Evolutionary conservation across 2,888 invertebrate genomes (phyloP), one percentile per base, ranked within the genome.

Genomic region (Horisme vitalbata): DNA sequence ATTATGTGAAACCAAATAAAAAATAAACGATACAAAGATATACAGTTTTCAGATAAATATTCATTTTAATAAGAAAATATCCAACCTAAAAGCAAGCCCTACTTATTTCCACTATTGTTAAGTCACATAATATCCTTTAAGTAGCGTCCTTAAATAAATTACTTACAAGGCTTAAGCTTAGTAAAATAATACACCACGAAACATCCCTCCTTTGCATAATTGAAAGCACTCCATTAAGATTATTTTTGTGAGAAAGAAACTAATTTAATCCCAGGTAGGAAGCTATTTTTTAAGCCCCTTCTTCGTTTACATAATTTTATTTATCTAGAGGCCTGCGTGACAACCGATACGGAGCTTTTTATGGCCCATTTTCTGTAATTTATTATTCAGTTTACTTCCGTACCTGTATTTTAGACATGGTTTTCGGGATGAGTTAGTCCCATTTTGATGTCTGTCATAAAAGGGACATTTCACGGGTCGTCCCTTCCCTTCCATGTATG

Each of bases 291-390:
- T 41, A 44, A 6, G 43, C 37, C 45, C 49, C 41, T 36, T 44
- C 41, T 36, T 51, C 49, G 52, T 58, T 58, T 44, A 44, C 58
- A 55, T 58, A 58, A 58, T 58, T 55, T 50, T 56, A 50, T 56
- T 59, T 59, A 52, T 43, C 36, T 54, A 41, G 27, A 41, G 50
- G 31, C 43, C 55, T 54, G 41, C 38, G 47, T 59, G 52, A 50
- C 53, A 53, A 27, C 34, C 44, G 54, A 54, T 56, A 56, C 37
- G 15, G 46, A n/a, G 23, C 18, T 45, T 46, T 54, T 55, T 48
- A 55, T 47, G 53, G 32, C 20, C 30, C 45, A 48, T 54, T 58
- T 43, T 46, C 24, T 21, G 44, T 26, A 41, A 54, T 52, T 55
- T 45, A 57, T 55, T 54, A 55, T 54, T 52, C 41, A 47, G 26